Percentiles rank a stretch among this genome's conserved stretches.
Evolutionary conservation across 2,797 vertebrate species (phyloP).

Genomic region (Clamator glandarius): DNA sequence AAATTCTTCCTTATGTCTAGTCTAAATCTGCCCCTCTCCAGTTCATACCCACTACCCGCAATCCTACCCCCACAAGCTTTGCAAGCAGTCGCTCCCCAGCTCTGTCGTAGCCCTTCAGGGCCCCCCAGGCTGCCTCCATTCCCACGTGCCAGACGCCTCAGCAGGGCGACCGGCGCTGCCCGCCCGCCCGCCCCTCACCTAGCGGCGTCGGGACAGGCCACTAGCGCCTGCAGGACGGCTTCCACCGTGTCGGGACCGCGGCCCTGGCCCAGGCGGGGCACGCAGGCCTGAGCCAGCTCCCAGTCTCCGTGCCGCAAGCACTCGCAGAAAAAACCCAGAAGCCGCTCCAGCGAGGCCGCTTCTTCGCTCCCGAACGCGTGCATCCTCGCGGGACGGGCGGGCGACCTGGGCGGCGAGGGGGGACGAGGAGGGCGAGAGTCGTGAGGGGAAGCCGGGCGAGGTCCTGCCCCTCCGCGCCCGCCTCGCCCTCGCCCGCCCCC

Average conservation of each 20-base stretch:
- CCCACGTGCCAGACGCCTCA: background rate
- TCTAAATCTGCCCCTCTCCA: no score
- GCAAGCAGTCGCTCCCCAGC: no score
- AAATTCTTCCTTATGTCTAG: no score
- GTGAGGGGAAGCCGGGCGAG: background rate
- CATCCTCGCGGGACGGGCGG: slow-evolving; percentile 70
- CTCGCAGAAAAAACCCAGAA: slow-evolving; percentile 88
- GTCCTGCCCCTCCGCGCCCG: no score
- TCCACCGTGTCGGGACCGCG: slow-evolving; percentile 69
- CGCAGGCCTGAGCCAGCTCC: slow-evolving; percentile 90
- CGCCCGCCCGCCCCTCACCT: slow-evolving; percentile 82
- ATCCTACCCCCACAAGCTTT: no score
- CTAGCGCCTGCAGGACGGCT: slow-evolving; percentile 84
- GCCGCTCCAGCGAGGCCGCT: slow-evolving; percentile 82
- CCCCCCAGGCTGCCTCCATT: no score
- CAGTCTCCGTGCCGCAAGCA: slow-evolving; percentile 87
- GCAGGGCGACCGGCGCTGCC: no score
- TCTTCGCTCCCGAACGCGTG: slow-evolving; percentile 87
- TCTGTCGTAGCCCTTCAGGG: no score
- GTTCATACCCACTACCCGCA: no score
- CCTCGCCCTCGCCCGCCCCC: background rate
- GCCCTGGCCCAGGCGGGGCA: slow-evolving; percentile 84
- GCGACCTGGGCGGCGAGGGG: background rate
- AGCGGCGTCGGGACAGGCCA: slow-evolving; percentile 81
- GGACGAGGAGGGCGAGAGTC: background rate